Evolutionary conservation across 1,140 invertebrate species (phyloP).

Genomic region (Brachionus angularis): DNA sequence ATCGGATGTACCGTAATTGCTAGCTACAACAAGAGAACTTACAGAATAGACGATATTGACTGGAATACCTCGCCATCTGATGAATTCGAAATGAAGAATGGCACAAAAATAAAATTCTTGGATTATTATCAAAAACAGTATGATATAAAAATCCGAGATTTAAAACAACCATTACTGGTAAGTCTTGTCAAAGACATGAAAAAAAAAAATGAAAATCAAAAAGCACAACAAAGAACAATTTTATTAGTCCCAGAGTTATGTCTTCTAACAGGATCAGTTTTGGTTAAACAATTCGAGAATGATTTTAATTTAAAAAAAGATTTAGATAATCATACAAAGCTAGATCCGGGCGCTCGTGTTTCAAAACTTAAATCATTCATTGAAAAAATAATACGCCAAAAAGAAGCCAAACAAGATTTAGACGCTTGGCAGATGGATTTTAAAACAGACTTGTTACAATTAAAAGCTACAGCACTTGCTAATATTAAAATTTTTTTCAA

Average conservation of each 20-base stretch:
- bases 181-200: not conserved
- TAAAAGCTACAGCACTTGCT: not conserved
- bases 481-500: not conserved
- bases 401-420: slow-evolving; percentile 66
- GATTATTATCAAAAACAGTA: slow-evolving; percentile 41
- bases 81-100: not conserved
- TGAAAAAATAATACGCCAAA: not conserved
- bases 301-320: slow-evolving; percentile 27
- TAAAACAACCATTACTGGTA: slow-evolving; percentile 11
- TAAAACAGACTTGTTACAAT: not conserved
- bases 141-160: slow-evolving; percentile 8
- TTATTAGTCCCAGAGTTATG: slow-evolving; percentile 21
- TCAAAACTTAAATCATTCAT: slow-evolving; percentile 1
- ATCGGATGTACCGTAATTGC: not conserved
- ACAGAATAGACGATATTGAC: slow-evolving; percentile 79
- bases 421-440: slow-evolving; percentile 64
- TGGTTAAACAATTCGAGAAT: not conserved
- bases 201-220: not conserved
- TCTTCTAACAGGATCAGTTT: not conserved
- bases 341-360: not conserved
- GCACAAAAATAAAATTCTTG: not conserved
- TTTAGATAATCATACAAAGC: slow-evolving; percentile 14
- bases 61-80: slow-evolving; percentile 57
- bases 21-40: slow-evolving; percentile 83
- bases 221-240: not conserved